A percentile compares a stretch with the other conserved stretches of the same genome.
These are phyloP conservation scores for Gadus chalcogrammus DNA, from an alignment of 2,113 vertebrate genomes.

Conservation along the genomic window DNA sequence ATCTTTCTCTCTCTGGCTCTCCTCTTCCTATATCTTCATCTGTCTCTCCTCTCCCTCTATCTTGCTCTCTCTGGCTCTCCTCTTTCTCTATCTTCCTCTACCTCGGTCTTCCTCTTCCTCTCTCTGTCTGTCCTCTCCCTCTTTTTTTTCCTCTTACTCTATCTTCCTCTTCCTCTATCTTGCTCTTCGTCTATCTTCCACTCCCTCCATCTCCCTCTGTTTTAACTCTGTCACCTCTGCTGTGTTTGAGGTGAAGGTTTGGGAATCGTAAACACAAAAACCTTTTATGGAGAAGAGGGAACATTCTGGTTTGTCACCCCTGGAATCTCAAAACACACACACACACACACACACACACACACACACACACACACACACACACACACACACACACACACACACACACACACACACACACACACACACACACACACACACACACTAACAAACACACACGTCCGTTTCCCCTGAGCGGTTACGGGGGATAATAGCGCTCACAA, in stretches of 20 bases:
- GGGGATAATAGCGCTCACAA: constrained; percentile 70
- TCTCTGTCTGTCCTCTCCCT: neutral
- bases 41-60: neutral
- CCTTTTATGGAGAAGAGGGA: neutral
- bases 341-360: too few relatives aligned
- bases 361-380: too few relatives aligned
- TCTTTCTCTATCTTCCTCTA: too few relatives aligned
- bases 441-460: too few relatives aligned
- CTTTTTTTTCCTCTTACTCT: neutral
- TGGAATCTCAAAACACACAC: constrained; percentile 9
- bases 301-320: neutral
- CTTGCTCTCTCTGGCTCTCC: neutral
- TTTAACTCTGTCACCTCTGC: too few relatives aligned
- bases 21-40: neutral
- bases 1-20: neutral
- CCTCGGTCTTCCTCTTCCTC: too few relatives aligned
- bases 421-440: too few relatives aligned
- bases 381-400: too few relatives aligned
- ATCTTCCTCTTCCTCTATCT: neutral
- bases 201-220: too few relatives aligned
- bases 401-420: too few relatives aligned
- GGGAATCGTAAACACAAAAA: neutral
- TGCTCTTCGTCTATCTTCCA: too few relatives aligned
- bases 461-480: constrained; percentile 48
- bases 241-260: too few relatives aligned